Percentiles rank a stretch among this genome's conserved stretches.
phyloP scores from a whole-genome alignment of 2,797 vertebrate genomes.

The Chiloscyllium punctatum region DNA sequence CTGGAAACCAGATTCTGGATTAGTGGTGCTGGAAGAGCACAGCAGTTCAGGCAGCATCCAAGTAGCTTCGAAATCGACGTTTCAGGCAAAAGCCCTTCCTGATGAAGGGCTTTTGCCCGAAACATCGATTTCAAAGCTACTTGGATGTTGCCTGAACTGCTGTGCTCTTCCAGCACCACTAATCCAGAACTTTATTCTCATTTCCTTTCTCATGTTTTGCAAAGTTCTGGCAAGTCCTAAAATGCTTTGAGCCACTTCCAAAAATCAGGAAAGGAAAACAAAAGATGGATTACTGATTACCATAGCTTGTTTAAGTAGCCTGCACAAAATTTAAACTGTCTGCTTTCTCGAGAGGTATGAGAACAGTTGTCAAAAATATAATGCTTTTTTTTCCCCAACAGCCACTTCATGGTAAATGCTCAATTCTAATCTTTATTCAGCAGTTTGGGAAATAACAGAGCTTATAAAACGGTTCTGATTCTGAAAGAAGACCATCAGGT shows the following conservation, averaged over 20 bases:
- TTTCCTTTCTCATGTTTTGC: not conserved
- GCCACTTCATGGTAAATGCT: not conserved
- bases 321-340: not conserved
- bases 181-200: conserved; percentile 6
- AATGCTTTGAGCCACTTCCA: not conserved
- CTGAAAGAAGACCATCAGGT: not conserved
- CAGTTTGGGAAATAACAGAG: not conserved
- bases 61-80: too few species aligned
- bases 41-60: too few species aligned
- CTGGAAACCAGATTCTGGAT: too few species aligned
- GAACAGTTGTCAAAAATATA: not conserved
- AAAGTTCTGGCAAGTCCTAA: not conserved
- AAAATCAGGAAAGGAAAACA: not conserved
- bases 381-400: not conserved
- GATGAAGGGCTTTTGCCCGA: too few species aligned
- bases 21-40: too few species aligned
- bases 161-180: too few species aligned
- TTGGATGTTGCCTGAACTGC: too few species aligned
- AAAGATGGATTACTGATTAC: not conserved
- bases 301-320: not conserved
- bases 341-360: not conserved
- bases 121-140: too few species aligned
- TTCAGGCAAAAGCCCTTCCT: too few species aligned
- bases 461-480: not conserved
- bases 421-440: not conserved